phyloP scores from a whole-genome alignment of 2,888 invertebrate species.

The Lacanobia oleracea region DNA sequence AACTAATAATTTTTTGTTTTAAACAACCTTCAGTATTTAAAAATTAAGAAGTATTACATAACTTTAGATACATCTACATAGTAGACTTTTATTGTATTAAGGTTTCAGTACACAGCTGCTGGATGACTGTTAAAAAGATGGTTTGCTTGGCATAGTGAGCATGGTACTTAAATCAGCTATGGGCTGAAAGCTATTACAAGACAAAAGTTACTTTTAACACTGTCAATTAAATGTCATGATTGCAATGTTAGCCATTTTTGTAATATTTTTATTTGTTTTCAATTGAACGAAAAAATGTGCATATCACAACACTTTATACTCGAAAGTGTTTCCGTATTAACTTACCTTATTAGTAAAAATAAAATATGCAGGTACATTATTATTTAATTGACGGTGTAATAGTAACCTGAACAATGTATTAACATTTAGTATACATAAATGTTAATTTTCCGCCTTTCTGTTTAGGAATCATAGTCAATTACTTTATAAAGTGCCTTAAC shows the following conservation, averaged over 20 bases:
- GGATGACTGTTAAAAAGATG: conserved; percentile 9
- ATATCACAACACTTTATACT: too few species aligned
- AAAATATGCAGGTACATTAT: conserved; percentile 6
- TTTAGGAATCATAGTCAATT: conserved; percentile 62
- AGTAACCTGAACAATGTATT: conserved; percentile 29
- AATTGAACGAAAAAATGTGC: background rate
- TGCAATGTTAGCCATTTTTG: conserved; percentile 4
- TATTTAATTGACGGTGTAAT: conserved; percentile 22
- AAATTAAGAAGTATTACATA: conserved; percentile 67
- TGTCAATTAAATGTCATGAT: conserved; percentile 12
- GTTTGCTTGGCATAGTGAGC: conserved; percentile 25
- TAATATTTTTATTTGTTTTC: background rate
- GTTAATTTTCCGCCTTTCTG: conserved; percentile 53
- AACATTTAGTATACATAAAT: conserved; percentile 18
- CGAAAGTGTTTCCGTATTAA: background rate
- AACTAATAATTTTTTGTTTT: conserved; percentile 67
- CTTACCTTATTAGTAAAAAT: conserved; percentile 1
- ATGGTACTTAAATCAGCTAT: conserved; percentile 18
- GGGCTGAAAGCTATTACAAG: conserved; percentile 13
- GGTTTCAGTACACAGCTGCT: conserved; percentile 29
- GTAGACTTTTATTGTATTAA: conserved; percentile 56
- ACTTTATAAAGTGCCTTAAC: conserved; percentile 69
- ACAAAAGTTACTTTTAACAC: conserved; percentile 12
- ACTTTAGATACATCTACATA: conserved; percentile 60
- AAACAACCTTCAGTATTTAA: conserved; percentile 66